Conservation (phyloP, 2,797 vertebrate genomes). For the Halcyon leucocephala region DNA sequence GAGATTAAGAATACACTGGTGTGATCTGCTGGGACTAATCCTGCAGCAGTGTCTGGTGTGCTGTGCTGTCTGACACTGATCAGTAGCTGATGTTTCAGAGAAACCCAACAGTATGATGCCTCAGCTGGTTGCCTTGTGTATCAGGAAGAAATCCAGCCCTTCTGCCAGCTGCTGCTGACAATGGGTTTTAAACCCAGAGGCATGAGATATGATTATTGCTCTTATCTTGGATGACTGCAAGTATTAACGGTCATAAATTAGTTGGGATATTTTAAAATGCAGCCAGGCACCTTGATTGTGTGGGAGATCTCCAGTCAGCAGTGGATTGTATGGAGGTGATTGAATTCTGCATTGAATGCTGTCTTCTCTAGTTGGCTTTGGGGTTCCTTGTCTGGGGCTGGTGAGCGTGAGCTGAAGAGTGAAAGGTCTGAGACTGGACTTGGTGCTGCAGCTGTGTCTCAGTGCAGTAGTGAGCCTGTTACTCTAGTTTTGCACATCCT, state of each 20-base stretch:
- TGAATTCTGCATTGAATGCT: neutral
- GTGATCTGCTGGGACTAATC: neutral
- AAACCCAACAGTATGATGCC: neutral
- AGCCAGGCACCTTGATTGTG: neutral
- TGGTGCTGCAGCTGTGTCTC: neutral
- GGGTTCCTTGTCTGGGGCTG: neutral
- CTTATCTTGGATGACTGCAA: neutral
- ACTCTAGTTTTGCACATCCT: neutral
- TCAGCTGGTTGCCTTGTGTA: neutral
- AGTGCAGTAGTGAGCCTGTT: neutral
- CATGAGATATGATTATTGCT: neutral
- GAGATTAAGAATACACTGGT: neutral
- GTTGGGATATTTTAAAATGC: neutral
- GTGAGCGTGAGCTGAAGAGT: neutral
- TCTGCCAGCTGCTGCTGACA: neutral
- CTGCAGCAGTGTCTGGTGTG: neutral
- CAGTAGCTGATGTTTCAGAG: conserved; percentile 1
- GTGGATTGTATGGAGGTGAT: neutral
- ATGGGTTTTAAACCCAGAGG: neutral
- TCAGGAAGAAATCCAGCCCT: neutral
- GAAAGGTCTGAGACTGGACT: neutral
- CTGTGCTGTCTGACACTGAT: neutral
- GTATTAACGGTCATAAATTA: neutral
- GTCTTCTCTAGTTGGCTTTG: neutral
- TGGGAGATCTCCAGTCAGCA: neutral